Base-by-base conservation (phyloP, 2,797 vertebrate genomes). In the Hephaestus fuliginosus region DNA sequence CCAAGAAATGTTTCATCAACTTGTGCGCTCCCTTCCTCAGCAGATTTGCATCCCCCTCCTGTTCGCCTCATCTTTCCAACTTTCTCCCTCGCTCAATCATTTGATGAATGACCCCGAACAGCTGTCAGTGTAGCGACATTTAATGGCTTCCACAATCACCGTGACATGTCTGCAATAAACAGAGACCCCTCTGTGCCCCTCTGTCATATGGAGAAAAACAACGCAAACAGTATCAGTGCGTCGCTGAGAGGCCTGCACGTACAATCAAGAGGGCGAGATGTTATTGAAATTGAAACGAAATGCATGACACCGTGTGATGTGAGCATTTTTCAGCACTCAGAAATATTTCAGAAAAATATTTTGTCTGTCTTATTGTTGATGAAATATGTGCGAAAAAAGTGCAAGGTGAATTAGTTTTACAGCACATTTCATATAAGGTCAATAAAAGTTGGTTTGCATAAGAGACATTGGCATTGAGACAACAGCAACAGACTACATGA, bases 1-100 rank as follows among this genome's bases (percentile, higher is more conserved):
- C 90, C 93, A 91, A 76, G 81, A 91, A 91, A 93, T 91, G 89
- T 93, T 92, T 93, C 90, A 94, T 93, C 91, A 93, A 91, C 86
- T 86, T 72, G 49, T 48, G 62, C 17, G 33, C 80, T 86, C 74
- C 84, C 73, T 88, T 92, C 88, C 88, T 92, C 88, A 85, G 83
- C 86, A 92, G 88, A 93, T 95, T 93, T 93, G 86, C 91, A 87
- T 86, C 82, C 71, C 87, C 87, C 81, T 86, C 85, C 92, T 91
- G 85, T 87, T 89, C 76, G 48, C 85, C 82, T 85, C 83, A 83
- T 93, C 87, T 88, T 88, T 91, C 91, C 90, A 89, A 90, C 81
- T 84, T 83, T 89, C 71, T 76, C 75, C 83, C 78, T 88, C 85
- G 74, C 86, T 86, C 81, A 69, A 69, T 89, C 84, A 80, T 89